A percentile compares a stretch with the other conserved stretches of the same genome.
Evolutionary conservation across 1,140 invertebrate genomes (phyloP).

Genomic region (Acyrthosiphon pisum): DNA sequence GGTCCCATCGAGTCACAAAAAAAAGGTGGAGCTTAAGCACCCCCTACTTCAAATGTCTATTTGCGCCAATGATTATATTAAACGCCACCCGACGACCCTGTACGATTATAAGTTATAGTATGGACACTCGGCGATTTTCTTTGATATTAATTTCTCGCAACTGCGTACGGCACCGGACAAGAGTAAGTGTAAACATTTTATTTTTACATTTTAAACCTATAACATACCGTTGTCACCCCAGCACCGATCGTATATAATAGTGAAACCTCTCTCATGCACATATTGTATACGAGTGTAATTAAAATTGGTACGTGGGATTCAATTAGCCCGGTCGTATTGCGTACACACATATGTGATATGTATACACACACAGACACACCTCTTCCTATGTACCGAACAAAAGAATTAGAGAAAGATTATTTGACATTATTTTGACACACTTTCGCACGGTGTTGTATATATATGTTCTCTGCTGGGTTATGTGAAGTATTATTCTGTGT

Average conservation of each 20-base stretch:
- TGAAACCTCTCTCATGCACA: neutral
- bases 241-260: neutral
- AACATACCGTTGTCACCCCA: neutral
- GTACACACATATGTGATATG: neutral
- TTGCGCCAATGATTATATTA: too few species aligned
- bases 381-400: neutral
- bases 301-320: slow-evolving; percentile 52
- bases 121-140: neutral
- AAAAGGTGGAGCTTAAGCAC: too few species aligned
- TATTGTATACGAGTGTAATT: slow-evolving; percentile 9
- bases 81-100: too few species aligned
- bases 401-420: slow-evolving; percentile 39
- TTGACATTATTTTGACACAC: slow-evolving; percentile 42
- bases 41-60: too few species aligned
- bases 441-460: slow-evolving; percentile 1
- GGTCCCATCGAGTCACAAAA: too few species aligned
- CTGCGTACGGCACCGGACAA: too few species aligned
- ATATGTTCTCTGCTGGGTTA: neutral
- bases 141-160: neutral
- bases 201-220: neutral
- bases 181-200: neutral
- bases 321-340: slow-evolving; percentile 49
- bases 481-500: neutral
- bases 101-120: neutral
- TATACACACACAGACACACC: neutral